A percentile compares a stretch with the other conserved stretches of the same genome.
Conservation (phyloP, 2,797 vertebrate genomes). For the Enteromius fasciolatus region DNA sequence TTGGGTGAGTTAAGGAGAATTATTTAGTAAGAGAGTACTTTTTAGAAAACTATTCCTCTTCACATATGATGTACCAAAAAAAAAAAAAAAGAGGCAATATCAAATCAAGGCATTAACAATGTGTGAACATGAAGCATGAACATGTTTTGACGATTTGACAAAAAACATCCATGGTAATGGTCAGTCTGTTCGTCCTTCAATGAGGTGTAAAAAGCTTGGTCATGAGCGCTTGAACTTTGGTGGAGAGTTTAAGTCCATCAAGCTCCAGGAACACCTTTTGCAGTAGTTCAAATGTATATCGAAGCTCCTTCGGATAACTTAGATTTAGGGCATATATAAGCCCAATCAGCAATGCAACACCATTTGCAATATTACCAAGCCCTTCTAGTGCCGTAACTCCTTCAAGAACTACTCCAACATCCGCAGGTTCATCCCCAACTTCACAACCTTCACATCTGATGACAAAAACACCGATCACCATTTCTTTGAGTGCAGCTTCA, state of each 20-base stretch:
- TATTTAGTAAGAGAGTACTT: background rate
- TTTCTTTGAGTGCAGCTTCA: background rate
- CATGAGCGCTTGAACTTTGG: slow-evolving; percentile 16
- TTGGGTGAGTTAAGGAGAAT: background rate
- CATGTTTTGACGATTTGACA: too few relatives aligned
- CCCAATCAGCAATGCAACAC: slow-evolving; percentile 31
- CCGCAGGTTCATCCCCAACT: background rate
- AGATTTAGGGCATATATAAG: slow-evolving; percentile 35
- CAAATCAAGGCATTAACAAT: too few relatives aligned
- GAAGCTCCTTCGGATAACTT: background rate
- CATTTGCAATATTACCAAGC: background rate
- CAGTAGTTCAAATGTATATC: slow-evolving; percentile 30
- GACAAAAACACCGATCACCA: background rate
- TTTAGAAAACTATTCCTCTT: background rate
- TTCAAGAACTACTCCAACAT: slow-evolving; percentile 11
- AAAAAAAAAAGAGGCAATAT: too few relatives aligned
- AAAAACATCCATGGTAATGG: background rate
- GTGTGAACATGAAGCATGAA: too few relatives aligned
- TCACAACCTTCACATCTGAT: background rate
- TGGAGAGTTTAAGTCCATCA: slow-evolving; percentile 23
- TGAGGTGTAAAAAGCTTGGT: slow-evolving; percentile 16
- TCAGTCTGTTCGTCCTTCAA: background rate
- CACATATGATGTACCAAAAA: too few relatives aligned
- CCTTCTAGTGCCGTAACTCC: slow-evolving; percentile 13
- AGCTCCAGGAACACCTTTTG: slow-evolving; percentile 27